Conservation (phyloP, 2,888 invertebrate species). For the Xanthostigma xanthostigma region DNA sequence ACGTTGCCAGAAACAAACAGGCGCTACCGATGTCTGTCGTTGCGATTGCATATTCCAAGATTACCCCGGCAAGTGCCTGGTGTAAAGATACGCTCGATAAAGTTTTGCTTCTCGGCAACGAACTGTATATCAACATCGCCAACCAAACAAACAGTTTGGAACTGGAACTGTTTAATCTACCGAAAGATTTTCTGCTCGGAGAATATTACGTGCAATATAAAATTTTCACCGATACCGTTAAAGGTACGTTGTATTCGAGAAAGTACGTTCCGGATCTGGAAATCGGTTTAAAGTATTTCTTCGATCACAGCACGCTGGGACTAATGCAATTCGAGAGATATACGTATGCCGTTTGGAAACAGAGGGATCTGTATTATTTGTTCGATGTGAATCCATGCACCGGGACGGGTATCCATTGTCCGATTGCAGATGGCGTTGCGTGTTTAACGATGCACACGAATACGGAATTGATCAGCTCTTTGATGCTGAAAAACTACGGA, state of each 20-base stretch:
- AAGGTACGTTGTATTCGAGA: slow-evolving; percentile 33
- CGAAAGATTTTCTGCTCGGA: slow-evolving; percentile 38
- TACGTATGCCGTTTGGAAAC: slow-evolving; percentile 44
- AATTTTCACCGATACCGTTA: slow-evolving; percentile 36
- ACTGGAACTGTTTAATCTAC: slow-evolving; percentile 36
- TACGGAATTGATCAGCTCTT: slow-evolving; percentile 26
- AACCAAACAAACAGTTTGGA: slow-evolving; percentile 34
- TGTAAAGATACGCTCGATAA: slow-evolving; percentile 40
- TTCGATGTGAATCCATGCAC: slow-evolving; percentile 52
- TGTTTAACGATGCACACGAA: slow-evolving; percentile 47
- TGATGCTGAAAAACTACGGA: slow-evolving; percentile 21
- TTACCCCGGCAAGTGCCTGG: slow-evolving; percentile 47
- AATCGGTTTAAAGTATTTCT: slow-evolving; percentile 35
- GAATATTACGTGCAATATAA: slow-evolving; percentile 41
- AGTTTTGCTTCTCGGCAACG: slow-evolving; percentile 40
- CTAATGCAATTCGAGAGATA: slow-evolving; percentile 44
- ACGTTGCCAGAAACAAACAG: slow-evolving; percentile 40
- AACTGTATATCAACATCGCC: slow-evolving; percentile 36
- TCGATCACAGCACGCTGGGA: slow-evolving; percentile 30
- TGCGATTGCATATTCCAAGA: slow-evolving; percentile 46
- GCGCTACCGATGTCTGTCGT: slow-evolving; percentile 42
- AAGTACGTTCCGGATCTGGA: slow-evolving; percentile 36
- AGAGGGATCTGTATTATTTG: slow-evolving; percentile 44
- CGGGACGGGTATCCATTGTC: slow-evolving; percentile 30
- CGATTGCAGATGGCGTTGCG: slow-evolving; percentile 35